These are phyloP conservation scores for Poecilia latipinna DNA, from an alignment of 2,113 vertebrate genomes.

Conservation along the genomic window DNA sequence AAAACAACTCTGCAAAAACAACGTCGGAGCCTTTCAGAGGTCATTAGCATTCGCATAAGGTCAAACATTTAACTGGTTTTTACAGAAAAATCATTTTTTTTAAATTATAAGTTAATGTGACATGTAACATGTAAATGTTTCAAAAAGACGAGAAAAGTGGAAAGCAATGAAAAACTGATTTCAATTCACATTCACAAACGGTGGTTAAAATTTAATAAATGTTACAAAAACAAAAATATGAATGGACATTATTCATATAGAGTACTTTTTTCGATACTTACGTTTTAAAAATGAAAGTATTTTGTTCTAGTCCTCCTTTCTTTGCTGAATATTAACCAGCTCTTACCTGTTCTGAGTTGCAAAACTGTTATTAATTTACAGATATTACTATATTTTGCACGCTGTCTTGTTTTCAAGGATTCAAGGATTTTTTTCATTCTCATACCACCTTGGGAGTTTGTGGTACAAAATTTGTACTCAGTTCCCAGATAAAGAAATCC, in stretches of 20 bases:
- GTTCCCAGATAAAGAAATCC: no score
- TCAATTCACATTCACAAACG: no score
- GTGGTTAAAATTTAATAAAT: neutral
- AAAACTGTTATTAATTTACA: neutral
- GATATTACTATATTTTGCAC: neutral
- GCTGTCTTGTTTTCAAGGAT: conserved; percentile 2
- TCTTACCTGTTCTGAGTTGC: neutral
- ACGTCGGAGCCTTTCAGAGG: neutral
- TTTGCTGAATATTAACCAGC: neutral
- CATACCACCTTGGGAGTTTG: no score
- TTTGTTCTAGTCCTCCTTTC: neutral
- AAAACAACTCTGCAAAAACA: neutral
- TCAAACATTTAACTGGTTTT: no score
- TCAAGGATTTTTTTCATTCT: no score
- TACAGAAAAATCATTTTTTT: no score
- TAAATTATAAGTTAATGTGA: no score
- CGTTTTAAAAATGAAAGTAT: neutral
- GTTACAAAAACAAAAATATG: neutral
- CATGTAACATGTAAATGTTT: no score
- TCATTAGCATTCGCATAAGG: neutral
- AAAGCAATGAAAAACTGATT: no score
- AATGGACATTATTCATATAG: neutral
- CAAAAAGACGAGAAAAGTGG: no score
- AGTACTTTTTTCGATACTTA: neutral
- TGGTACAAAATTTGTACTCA: no score